Base-by-base conservation (phyloP, 2,888 invertebrate genomes). In the Brassicogethes aeneus region DNA sequence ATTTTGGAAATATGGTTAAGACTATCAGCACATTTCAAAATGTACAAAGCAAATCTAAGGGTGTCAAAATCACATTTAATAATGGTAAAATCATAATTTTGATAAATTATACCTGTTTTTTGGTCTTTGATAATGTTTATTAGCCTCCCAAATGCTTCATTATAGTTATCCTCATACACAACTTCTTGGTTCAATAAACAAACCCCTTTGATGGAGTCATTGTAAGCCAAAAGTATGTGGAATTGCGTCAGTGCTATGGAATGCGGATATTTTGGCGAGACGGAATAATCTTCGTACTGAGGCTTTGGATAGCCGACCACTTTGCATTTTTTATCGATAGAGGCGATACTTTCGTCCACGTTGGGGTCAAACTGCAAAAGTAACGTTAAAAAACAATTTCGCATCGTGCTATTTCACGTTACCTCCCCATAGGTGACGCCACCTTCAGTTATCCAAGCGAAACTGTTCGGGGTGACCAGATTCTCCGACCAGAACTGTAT, bases 201-300 rank as follows among this genome's bases (percentile, higher is more conserved):
- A 29, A 94, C 74, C 1, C 85, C 91, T 63, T 85, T 86, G 1
- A 94, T 79, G 46, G 83, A 80, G 64, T 92, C 87, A 1, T 79
- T 70, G 64, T 86, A 94, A 51, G 93, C 79, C 8, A 94, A 71
- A 2, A 95, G 66, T 0, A 85, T 82, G 66, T 96, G 95, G 69
- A 92, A 95, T 65, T 94, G 86, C 0, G 94, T 94, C 38, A 93
- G 70, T 2, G 88, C 81, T 57, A 93, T 83, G 0, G 85, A 77
- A 30, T 85, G 70, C 0, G 92, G 86, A 1, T 57, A 59, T 40
- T 64, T 63, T 34, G 50, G 55, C n/a, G 60, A 55, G 13, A 57
- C 55, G 1, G 62, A 59, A 50, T 56, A 57, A 43, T 65, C 64
- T 42, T 63, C 59, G 41, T 66, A 63, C 16, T 59, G 47, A 16